Percentiles rank a stretch among this genome's conserved stretches.
These are phyloP conservation scores for Nomada flava DNA, from an alignment of 2,888 invertebrate species.

Conservation along the genomic window DNA sequence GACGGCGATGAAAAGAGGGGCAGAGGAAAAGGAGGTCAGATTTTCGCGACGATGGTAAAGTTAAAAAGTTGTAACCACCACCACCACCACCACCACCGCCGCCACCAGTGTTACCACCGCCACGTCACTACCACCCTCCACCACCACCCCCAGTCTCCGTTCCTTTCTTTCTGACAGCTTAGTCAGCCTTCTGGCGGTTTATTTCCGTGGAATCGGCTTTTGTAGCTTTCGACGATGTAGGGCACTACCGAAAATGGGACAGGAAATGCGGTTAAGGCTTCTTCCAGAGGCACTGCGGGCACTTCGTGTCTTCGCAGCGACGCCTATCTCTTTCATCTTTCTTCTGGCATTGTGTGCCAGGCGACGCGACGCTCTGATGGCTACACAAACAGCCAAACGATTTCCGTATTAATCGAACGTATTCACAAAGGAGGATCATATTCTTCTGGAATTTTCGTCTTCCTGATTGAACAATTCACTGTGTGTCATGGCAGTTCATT, in stretches of 20 bases:
- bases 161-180: constrained; percentile 58
- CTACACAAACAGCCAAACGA: constrained; percentile 30
- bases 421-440: background rate
- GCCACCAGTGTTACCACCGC: background rate
- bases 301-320: constrained; percentile 46
- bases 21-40: constrained; percentile 55
- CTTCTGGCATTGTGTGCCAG: constrained; percentile 38
- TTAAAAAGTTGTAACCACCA: constrained; percentile 52
- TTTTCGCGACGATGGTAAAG: constrained; percentile 61
- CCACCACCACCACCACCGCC: background rate
- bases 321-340: constrained; percentile 61
- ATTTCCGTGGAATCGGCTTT: constrained; percentile 70
- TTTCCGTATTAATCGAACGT: constrained; percentile 44
- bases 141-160: constrained; percentile 7
- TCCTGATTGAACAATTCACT: background rate
- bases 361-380: constrained; percentile 29
- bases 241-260: constrained; percentile 67
- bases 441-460: background rate
- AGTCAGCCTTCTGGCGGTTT: constrained; percentile 67
- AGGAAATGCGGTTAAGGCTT: constrained; percentile 71
- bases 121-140: background rate
- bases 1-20: constrained; percentile 9
- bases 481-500: background rate
- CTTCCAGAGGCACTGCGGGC: constrained; percentile 56
- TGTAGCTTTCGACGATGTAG: constrained; percentile 64